These are phyloP conservation scores for Didymodactylos carnosus DNA, from an alignment of 2,888 invertebrate genomes.

Conservation along the genomic window DNA sequence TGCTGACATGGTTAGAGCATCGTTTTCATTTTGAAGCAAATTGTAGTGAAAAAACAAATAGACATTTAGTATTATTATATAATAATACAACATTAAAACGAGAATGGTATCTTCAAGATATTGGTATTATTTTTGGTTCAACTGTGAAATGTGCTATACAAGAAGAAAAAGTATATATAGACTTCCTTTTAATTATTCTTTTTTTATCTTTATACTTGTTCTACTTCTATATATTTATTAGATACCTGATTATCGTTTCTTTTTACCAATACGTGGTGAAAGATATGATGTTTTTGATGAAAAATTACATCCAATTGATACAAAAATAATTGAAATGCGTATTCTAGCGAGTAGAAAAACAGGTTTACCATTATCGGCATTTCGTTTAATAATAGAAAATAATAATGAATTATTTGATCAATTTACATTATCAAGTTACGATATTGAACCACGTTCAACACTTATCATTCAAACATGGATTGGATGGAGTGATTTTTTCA, in stretches of 20 bases:
- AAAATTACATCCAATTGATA: neutral
- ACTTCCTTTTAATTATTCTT: too few relatives aligned
- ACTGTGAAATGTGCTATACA: slow-evolving; percentile 25
- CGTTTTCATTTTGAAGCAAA: neutral
- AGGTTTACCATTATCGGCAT: slow-evolving; percentile 31
- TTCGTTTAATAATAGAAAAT: slow-evolving; percentile 23
- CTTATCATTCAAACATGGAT: slow-evolving; percentile 29
- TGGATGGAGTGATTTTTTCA: slow-evolving; percentile 31
- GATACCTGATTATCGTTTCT: neutral
- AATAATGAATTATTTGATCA: slow-evolving; percentile 27
- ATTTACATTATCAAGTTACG: slow-evolving; percentile 25
- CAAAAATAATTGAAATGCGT: neutral
- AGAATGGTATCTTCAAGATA: slow-evolving; percentile 27
- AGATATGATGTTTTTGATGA: neutral
- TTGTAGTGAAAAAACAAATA: neutral
- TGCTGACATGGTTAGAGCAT: neutral
- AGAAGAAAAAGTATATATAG: too few relatives aligned
- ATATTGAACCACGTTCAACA: slow-evolving; percentile 19
- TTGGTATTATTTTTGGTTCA: slow-evolving; percentile 28
- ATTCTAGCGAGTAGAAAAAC: slow-evolving; percentile 17
- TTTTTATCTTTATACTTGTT: too few relatives aligned
- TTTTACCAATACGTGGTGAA: neutral
- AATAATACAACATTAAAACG: slow-evolving; percentile 28
- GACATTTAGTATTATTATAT: slow-evolving; percentile 23
- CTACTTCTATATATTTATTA: too few relatives aligned